A percentile compares a stretch with the other conserved stretches of the same genome.
Evolutionary conservation across 2,888 invertebrate genomes (phyloP).

Genomic region (Osmoderma eremita): DNA sequence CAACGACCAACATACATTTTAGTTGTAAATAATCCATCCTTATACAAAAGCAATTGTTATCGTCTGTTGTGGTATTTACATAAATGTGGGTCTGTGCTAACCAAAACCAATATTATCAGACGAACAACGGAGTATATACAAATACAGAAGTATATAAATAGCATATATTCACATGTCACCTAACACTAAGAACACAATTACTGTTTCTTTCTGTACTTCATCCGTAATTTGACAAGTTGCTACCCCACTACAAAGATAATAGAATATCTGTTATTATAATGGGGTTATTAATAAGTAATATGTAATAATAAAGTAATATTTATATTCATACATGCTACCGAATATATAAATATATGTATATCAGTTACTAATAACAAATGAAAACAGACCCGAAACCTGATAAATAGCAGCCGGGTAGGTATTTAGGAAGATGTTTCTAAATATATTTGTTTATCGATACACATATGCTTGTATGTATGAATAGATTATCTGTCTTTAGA

Average conservation of each 20-base stretch:
- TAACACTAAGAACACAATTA: background rate
- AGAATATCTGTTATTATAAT: too few species aligned
- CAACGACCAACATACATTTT: constrained; percentile 47
- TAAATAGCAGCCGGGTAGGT: background rate
- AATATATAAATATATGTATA: too few species aligned
- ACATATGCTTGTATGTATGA: too few species aligned
- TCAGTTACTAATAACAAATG: constrained; percentile 20
- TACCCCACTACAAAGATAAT: too few species aligned
- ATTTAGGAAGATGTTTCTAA: constrained; percentile 13
- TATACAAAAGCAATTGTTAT: constrained; percentile 25
- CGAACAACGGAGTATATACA: background rate
- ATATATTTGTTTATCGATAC: background rate
- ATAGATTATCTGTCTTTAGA: too few species aligned
- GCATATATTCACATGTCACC: constrained; percentile 3
- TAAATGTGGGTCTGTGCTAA: background rate
- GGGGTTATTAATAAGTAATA: too few species aligned
- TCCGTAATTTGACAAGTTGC: too few species aligned
- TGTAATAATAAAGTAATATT: too few species aligned
- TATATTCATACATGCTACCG: too few species aligned
- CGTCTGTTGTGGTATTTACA: background rate
- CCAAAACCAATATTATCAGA: too few species aligned
- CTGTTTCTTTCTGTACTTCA: too few species aligned
- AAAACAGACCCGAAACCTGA: too few species aligned
- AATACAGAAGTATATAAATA: background rate
- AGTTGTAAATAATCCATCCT: constrained; percentile 49